Evolutionary conservation across 2,113 vertebrate genomes (phyloP), one percentile per base, ranked within the genome.

Genomic region (Podilymbus podiceps): DNA sequence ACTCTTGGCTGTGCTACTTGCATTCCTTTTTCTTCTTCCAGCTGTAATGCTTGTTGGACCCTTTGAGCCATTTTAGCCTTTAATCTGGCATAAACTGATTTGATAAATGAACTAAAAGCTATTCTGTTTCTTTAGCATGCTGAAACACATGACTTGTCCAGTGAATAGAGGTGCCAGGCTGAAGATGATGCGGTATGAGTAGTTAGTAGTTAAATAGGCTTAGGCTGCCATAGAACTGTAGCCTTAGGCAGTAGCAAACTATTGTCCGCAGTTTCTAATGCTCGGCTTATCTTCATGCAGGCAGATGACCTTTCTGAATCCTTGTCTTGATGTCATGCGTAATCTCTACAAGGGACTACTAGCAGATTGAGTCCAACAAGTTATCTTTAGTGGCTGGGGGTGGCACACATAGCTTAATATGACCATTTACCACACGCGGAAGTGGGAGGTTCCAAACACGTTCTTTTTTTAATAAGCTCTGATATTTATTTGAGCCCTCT

Each of bases 361-460:
- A 47, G 44, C 53, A 82, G 62, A 75, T 72, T 1, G 18, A 88
- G 38, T 52, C 35, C 13, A 30, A 9, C 20, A 52, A 71, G 47
- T 71, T 91, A 24, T 7, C 66, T 63, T 67, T 38, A 40, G 53
- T 75, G 53, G 20, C 5, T 56, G 47, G 33, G 23, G 14, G 25
- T 85, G 62, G 35, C 58, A 79, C 4, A 1, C 24, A 9, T 71
- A 68, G 35, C 18, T 85, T 60, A 14, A 5, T 33, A 6, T 7
- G 28, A 30, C 28, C 1, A 0, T 31, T 62, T 28, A 46, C 33
- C n/a, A 4, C 0, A 0, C 3, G 1, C 63, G 56, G 35, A 74
- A 53, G 76, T 71, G 15, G 38, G 28, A 89, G 28, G 33, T 94
- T 40, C 42, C 27, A 9, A 28, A 4, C 3, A 2, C 17, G 3